A percentile compares a stretch with the other conserved stretches of the same genome.
These are phyloP conservation scores for Scaptomyza reducta DNA, from an alignment of 2,888 invertebrate species.

Conservation along the genomic window DNA sequence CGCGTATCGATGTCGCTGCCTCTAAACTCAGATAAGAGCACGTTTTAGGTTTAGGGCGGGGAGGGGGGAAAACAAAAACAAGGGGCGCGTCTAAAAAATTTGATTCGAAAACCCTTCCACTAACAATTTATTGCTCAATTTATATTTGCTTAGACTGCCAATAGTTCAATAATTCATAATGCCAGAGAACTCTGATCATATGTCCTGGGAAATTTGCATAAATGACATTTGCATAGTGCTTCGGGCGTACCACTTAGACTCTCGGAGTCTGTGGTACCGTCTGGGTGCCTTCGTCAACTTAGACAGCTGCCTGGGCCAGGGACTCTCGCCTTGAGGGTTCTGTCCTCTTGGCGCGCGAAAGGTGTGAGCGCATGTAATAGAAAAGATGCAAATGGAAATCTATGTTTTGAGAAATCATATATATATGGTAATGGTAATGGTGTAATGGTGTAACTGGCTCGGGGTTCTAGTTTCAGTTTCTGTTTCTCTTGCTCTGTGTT, in stretches of 20 bases:
- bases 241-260: slow-evolving; percentile 12
- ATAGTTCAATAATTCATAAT: slow-evolving; percentile 75
- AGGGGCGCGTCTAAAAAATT: slow-evolving; percentile 18
- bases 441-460: slow-evolving; percentile 34
- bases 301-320: slow-evolving; percentile 22
- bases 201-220: slow-evolving; percentile 68
- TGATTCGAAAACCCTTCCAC: slow-evolving; percentile 36
- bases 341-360: slow-evolving; percentile 47
- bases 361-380: slow-evolving; percentile 74
- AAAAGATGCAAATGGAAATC: slow-evolving; percentile 32
- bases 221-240: slow-evolving; percentile 64
- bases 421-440: slow-evolving; percentile 26
- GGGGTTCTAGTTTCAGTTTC: slow-evolving; percentile 8
- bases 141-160: slow-evolving; percentile 78
- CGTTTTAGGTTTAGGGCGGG: neutral
- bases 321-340: slow-evolving; percentile 2
- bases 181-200: slow-evolving; percentile 46
- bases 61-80: neutral
- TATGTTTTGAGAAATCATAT: slow-evolving; percentile 11
- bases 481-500: slow-evolving; percentile 17
- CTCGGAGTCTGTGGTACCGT: slow-evolving; percentile 7
- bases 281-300: slow-evolving; percentile 7
- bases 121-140: slow-evolving; percentile 71
- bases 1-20: slow-evolving; percentile 65
- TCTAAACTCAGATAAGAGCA: neutral